A percentile compares a stretch with the other conserved stretches of the same genome.
phyloP scores from a whole-genome alignment of 2,797 vertebrate genomes.

The Poeciliopsis presidionis region DNA sequence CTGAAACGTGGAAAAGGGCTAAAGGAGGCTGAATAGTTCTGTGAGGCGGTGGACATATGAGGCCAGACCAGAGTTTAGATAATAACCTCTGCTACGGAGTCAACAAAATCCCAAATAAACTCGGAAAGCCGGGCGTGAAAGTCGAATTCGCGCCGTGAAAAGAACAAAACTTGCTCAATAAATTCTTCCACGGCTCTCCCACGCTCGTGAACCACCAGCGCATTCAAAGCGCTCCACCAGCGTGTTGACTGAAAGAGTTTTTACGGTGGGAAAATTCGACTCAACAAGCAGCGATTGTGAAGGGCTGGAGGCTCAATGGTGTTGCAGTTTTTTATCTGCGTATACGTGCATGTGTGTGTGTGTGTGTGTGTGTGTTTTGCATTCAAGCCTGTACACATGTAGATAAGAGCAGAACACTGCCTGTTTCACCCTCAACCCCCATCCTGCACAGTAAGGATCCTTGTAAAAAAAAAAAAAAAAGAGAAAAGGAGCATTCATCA shows the following conservation, averaged over 20 bases:
- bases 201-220: constrained; percentile 14
- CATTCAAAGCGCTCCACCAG: constrained; percentile 23
- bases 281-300: constrained; percentile 54
- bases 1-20: not conserved
- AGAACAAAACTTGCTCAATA: constrained; percentile 4
- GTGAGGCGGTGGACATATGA: not conserved
- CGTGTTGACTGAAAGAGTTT: constrained; percentile 28
- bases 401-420: constrained; percentile 63
- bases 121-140: not conserved
- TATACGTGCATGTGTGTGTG: not conserved
- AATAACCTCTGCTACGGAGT: not conserved
- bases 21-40: not conserved
- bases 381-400: constrained; percentile 54
- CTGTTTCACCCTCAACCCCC: constrained; percentile 26
- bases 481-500: constrained; percentile 69
- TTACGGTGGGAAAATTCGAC: constrained; percentile 55
- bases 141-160: constrained; percentile 8
- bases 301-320: constrained; percentile 43
- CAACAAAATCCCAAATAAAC: not conserved
- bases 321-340: constrained; percentile 19
- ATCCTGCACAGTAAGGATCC: constrained; percentile 45
- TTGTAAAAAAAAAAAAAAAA: constrained; percentile 47
- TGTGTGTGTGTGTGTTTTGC: constrained; percentile 1
- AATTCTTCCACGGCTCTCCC: constrained; percentile 39
- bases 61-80: not conserved